Conservation (phyloP, 2,113 vertebrate genomes). For the Coryphaenoides rupestris region DNA sequence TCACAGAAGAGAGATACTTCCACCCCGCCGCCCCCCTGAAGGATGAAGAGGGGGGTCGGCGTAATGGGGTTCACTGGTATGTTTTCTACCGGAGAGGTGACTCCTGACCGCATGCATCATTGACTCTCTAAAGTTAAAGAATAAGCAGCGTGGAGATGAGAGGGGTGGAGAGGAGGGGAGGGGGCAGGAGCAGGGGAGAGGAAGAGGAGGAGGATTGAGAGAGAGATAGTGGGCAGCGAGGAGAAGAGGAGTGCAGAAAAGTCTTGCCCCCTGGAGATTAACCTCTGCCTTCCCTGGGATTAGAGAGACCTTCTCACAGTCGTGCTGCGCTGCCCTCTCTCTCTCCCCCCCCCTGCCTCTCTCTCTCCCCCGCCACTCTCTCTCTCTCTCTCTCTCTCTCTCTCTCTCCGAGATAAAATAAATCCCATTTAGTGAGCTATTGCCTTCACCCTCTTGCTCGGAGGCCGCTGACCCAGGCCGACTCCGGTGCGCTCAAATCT, state of each 20-base stretch:
- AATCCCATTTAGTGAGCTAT: slow-evolving; percentile 70
- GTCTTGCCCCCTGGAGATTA: slow-evolving; percentile 46
- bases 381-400: no score
- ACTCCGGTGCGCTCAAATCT: slow-evolving; percentile 59
- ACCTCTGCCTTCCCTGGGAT: slow-evolving; percentile 51
- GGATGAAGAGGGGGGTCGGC: background rate
- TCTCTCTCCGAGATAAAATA: slow-evolving; percentile 53
- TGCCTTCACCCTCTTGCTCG: slow-evolving; percentile 49
- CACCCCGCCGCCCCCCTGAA: slow-evolving; percentile 24
- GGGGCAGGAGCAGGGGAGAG: slow-evolving; percentile 1
- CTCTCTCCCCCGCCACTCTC: no score
- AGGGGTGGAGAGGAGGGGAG: background rate
- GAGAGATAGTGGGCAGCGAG: no score
- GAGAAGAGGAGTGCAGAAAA: slow-evolving; percentile 22
- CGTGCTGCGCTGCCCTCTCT: slow-evolving; percentile 8
- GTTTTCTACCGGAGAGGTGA: no score
- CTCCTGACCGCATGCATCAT: no score
- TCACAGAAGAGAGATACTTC: slow-evolving; percentile 30
- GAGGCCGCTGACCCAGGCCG: slow-evolving; percentile 59
- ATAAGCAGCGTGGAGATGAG: slow-evolving; percentile 8
- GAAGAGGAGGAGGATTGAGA: slow-evolving; percentile 26
- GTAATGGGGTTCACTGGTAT: no score
- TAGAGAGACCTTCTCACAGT: slow-evolving; percentile 46
- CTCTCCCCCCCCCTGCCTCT: no score
- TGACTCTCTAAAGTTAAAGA: background rate